Percentiles rank a stretch among this genome's conserved stretches.
Conservation (phyloP, 23 tunicate genomes). For the Clavelina lepadiformis region DNA sequence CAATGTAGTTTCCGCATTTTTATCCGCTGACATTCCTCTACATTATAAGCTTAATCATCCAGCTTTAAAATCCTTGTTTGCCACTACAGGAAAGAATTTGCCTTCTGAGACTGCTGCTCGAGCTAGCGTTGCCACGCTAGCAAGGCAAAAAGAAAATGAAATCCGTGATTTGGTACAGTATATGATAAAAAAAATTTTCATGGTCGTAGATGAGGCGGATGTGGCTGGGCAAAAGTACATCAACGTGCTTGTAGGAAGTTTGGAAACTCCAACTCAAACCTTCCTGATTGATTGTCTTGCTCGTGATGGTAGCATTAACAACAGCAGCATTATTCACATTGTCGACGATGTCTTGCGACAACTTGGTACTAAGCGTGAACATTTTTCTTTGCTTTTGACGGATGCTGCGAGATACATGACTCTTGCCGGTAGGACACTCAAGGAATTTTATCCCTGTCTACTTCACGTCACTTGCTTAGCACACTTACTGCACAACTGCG, state of each 20-base stretch:
- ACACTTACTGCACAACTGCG: slow-evolving; percentile 24
- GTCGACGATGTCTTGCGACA: slow-evolving; percentile 35
- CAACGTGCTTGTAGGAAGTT: slow-evolving; percentile 21
- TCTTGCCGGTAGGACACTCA: slow-evolving; percentile 18
- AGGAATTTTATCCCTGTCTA: slow-evolving; percentile 3
- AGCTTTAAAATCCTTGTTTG: slow-evolving; percentile 3
- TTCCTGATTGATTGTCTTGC: slow-evolving; percentile 26
- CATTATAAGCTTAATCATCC: slow-evolving; percentile 20
- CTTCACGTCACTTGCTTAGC: slow-evolving; percentile 18
- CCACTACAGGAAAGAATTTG: slow-evolving; percentile 17
- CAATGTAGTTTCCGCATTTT: too few species aligned
- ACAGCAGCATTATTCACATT: slow-evolving; percentile 23
- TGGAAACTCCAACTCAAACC: slow-evolving; percentile 16
- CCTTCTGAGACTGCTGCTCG: slow-evolving; percentile 33
- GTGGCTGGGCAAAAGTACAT: slow-evolving; percentile 9
- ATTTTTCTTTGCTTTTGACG: slow-evolving; percentile 20
- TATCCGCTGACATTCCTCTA: slow-evolving; percentile 17
- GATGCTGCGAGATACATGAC: slow-evolving; percentile 30
- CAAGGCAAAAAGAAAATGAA: slow-evolving; percentile 9
- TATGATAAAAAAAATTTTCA: slow-evolving; percentile 1
- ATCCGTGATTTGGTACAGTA: slow-evolving; percentile 8
- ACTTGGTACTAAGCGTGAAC: slow-evolving; percentile 24
- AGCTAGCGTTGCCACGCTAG: slow-evolving; percentile 23
- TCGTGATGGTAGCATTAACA: slow-evolving; percentile 10
- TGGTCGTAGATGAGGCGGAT: slow-evolving; percentile 13